Base-by-base conservation (phyloP, 2,888 invertebrate species). In the Lysandra bellargus region DNA sequence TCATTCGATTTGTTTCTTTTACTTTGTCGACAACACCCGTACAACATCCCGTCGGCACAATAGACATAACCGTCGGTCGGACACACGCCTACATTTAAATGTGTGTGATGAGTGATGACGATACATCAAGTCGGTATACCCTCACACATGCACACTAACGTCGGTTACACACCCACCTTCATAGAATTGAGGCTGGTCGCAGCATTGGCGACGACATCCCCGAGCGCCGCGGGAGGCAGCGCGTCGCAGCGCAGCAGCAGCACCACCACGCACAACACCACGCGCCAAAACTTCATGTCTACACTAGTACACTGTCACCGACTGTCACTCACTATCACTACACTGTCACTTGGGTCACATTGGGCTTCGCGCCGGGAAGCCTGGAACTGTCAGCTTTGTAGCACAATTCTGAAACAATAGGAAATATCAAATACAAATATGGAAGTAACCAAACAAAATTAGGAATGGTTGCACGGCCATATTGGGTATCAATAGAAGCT, bases 171-270 rank as follows among this genome's bases (percentile, higher is more conserved):
- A 75, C 82, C 86, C 86, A 95, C 95, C 91, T 95, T 95, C 94
- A 95, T 95, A 79, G 94, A 93, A 83, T 95, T 95, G 82, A 95
- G 91, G 80, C 94, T 92, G 78, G 88, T 92, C 1, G 94, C 95
- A 1, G 95, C 94, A 80, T 95, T 95, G 73, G 91, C 90, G 77
- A 95, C 93, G 61, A 94, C 95, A 79, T 95, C 95, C 0, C 95
- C 95, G 1, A 95, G 87, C 4, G 95, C 91, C 1, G 95, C 94
- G 0, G 95, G 95, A 57, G 95, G 94, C 79, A 95, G 84, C 40
- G 93, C 93, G 53, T 88, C 86, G 82, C 89, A 88, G 80, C 86
- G 88, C 83, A 90, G 81, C 81, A 90, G 87, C 78, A 90, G 85
- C 76, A 88, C 88, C 83, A 89, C 90, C 57, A 88, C 88, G 85